phyloP scores from a whole-genome alignment of 2,113 vertebrate genomes.

The Aspiorhynchus laticeps region DNA sequence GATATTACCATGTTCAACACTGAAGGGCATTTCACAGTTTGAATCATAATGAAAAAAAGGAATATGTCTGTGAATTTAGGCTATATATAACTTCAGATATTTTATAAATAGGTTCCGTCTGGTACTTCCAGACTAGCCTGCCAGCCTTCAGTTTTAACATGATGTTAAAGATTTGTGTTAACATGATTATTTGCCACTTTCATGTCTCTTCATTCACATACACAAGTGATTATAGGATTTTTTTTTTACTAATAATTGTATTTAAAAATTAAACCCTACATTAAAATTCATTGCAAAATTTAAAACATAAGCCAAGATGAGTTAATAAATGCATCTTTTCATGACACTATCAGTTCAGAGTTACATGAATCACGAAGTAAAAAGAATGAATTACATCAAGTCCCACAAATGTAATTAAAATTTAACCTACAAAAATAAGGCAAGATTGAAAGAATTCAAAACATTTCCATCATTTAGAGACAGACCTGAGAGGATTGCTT shows the following conservation, averaged over 20 bases:
- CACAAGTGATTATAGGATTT: too few relatives aligned
- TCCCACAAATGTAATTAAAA: not conserved
- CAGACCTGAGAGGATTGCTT: not conserved
- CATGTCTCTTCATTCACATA: not conserved
- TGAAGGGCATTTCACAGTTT: conserved; percentile 15
- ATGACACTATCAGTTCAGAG: not conserved
- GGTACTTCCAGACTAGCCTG: not conserved
- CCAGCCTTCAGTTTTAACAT: not conserved
- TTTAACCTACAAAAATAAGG: not conserved
- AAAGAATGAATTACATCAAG: not conserved
- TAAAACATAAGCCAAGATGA: not conserved
- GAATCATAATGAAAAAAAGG: not conserved
- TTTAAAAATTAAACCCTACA: not conserved
- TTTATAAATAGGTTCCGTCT: not conserved
- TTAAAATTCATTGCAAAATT: not conserved
- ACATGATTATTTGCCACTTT: not conserved
- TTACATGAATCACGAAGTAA: not conserved
- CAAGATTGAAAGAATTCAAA: not conserved
- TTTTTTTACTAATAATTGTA: not conserved
- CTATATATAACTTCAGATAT: not conserved
- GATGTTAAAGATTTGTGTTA: not conserved
- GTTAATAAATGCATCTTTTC: not conserved
- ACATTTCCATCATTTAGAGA: conserved; percentile 8
- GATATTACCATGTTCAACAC: conserved; percentile 2
- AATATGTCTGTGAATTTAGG: conserved; percentile 1